Evolutionary conservation across 2,888 invertebrate genomes (phyloP), one percentile per base, ranked within the genome.

Genomic region (Nebria brevicollis): DNA sequence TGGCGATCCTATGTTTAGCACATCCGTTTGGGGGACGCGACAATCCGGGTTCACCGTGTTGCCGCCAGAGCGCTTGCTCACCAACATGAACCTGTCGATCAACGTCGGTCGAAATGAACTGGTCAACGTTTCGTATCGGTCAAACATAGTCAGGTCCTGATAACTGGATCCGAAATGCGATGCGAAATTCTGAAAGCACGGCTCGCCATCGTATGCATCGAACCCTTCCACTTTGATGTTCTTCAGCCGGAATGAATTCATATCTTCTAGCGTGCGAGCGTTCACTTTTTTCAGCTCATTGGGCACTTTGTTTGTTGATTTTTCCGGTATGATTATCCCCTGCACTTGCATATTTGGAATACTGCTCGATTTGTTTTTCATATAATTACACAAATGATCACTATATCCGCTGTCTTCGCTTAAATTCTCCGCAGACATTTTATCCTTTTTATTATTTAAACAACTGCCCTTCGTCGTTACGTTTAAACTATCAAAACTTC

Each of bases 371-470:
- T 90, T 90, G 75, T 84, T 83, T 78, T 85, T 83, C 77, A 86
- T 82, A 74, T 86, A 86, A 82, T 87, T 87, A 75, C 85, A 87
- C 72, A 88, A 86, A 82, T 89, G 88, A 84, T 94, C 95, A 86
- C 94, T 92, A 89, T 94, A 95, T 77, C 95, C 95, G 85, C 94
- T 95, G 88, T 95, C 95, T 88, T 95, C 95, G 86, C 95, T 95
- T 84, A 95, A 90, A 90, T 95, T 95, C 87, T 95, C 95, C 26
- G 93, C 93, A 72, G 95, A 95, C 85, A 92, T 92, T 85, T 93
- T 93, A 64, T 86, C 86, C 83, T 83, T 77, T 82, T 84, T 82
- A 79, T 82, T 84, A 73, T 83, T 84, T 11, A 8, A 11, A 54
- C 11, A 11, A 54, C 54, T 54, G 54, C 54, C 54, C 8, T 54